Conservation (phyloP, 2,113 vertebrate species). For the Eupsittula cactorum region DNA sequence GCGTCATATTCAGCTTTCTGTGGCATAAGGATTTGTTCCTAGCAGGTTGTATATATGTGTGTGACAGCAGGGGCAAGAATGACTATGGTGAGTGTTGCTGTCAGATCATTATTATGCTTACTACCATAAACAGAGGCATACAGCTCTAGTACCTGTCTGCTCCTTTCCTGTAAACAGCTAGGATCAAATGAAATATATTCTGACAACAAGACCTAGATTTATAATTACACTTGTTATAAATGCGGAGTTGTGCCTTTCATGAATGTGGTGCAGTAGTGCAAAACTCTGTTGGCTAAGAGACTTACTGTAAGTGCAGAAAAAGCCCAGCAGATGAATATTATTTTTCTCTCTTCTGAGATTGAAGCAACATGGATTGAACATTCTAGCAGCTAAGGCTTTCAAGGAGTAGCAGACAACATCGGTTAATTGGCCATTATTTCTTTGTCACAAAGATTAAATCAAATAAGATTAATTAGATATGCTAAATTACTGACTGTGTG, state of each 20-base stretch:
- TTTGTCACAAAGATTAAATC: neutral
- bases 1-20: neutral
- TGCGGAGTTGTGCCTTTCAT: neutral
- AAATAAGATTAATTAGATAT: constrained; percentile 8
- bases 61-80: constrained; percentile 17
- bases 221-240: neutral
- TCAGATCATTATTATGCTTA: neutral
- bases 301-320: neutral
- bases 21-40: neutral
- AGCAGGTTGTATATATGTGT: neutral
- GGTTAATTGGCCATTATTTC: neutral
- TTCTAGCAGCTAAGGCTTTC: neutral
- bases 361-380: neutral
- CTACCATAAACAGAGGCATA: neutral
- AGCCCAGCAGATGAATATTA: neutral
- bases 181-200: neutral
- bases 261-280: neutral
- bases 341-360: neutral
- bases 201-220: neutral
- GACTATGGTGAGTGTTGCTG: constrained; percentile 11
- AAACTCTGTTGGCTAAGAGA: neutral
- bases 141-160: neutral
- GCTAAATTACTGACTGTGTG: neutral
- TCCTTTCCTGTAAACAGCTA: neutral
- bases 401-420: neutral